Evolutionary conservation across 1,140 invertebrate species (phyloP), one percentile per base, ranked within the genome.

Genomic region (Calliphora vicina): DNA sequence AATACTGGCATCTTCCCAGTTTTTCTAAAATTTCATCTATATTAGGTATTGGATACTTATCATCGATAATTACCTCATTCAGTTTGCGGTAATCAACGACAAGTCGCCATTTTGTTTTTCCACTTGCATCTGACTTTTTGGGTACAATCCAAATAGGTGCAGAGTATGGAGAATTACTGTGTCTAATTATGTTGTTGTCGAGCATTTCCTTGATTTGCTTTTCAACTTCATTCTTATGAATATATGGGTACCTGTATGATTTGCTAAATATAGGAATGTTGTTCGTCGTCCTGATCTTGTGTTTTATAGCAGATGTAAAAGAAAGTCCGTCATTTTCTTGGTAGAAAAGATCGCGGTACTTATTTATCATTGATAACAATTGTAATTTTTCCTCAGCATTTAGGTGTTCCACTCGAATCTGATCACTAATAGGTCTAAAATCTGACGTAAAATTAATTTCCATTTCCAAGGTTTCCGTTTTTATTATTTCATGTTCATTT

Each of bases 41-140:
- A 29, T 83, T 83, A 5, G 82, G 78, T 26, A 81, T 80, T 45
- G 82, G 82, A 42, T 81, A 83, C 26, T 74, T 80, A 57, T 80
- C 82, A n/a, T 17, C 25, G 15, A 83, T 73, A 12, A 76, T 81
- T 80, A 42, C 26, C 45, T 83, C 76, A 73, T 80, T 83, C 15
- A 82, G 13, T 43, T 82, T 82, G 17, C 81, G 23, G 29, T 82
- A 82, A 29, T 72, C 81, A 42, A 82, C 84, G 15, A 82, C 71
- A n/a, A 73, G 9, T 17, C 81, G 17, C 81, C 81, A 82, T 35
- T 82, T 82, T 72, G 71, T n/a, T 8, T 73, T 72, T 4, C 67
- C 67, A 25, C 8, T 20, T 6, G 5, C 20, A n/a, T 80, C 76
- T 1, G 27, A 27, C 35, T 80, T 80, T 26, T 80, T 80, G 10